Evolutionary conservation across 2,797 vertebrate genomes (phyloP).

Genomic region (Mergus octosetaceus): DNA sequence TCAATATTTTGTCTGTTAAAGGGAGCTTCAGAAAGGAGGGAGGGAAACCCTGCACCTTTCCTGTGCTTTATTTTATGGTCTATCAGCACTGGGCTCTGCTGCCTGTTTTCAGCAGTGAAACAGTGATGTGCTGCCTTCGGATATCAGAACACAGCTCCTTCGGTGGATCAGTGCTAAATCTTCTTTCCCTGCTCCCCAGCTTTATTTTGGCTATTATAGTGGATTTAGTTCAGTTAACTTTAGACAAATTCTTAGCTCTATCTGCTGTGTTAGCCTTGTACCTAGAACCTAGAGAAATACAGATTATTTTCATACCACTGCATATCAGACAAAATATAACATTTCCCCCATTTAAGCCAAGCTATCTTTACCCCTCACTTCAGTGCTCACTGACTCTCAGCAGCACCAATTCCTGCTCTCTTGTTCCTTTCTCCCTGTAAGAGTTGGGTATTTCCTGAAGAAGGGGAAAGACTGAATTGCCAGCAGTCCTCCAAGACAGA

Average conservation of each 20-base stretch:
- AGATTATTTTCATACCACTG: background rate
- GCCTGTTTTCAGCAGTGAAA: background rate
- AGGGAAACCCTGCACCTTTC: background rate
- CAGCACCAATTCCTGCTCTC: background rate
- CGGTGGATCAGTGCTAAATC: background rate
- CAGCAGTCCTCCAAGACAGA: background rate
- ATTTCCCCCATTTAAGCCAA: background rate
- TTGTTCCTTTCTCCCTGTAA: background rate
- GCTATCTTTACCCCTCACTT: background rate
- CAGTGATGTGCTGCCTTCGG: fast-evolving
- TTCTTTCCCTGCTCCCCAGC: background rate
- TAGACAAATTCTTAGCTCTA: background rate
- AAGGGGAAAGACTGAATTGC: background rate
- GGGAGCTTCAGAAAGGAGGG: background rate
- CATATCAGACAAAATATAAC: constrained; percentile 10
- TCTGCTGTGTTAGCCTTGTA: background rate
- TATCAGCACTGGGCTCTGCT: background rate
- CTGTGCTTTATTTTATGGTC: background rate
- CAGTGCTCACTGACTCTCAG: background rate
- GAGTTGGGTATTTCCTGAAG: background rate
- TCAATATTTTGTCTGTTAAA: background rate
- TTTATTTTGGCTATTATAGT: background rate
- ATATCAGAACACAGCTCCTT: background rate
- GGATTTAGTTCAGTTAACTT: background rate
- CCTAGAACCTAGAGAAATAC: background rate